Evolutionary conservation across 2,888 invertebrate genomes (phyloP).

Genomic region (Ptilodon capucinus): DNA sequence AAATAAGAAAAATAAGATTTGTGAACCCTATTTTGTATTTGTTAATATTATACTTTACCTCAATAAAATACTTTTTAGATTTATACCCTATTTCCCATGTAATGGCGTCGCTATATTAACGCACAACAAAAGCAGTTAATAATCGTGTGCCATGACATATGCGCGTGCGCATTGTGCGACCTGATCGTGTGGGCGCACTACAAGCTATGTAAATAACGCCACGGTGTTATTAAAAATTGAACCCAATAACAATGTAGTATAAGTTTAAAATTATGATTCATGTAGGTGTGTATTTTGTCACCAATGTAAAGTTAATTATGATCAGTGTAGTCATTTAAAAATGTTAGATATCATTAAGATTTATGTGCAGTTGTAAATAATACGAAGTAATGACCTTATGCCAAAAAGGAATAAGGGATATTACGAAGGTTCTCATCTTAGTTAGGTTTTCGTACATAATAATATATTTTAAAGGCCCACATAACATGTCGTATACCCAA

Average conservation of each 20-base stretch:
- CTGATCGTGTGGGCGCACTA: conserved; percentile 26
- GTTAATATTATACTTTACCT: too few relatives aligned
- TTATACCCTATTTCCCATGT: not conserved
- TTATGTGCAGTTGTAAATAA: not conserved
- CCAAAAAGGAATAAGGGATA: too few relatives aligned
- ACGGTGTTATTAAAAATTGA: not conserved
- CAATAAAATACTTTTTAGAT: not conserved
- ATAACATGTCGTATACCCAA: not conserved
- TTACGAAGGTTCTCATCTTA: too few relatives aligned
- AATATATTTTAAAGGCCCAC: too few relatives aligned
- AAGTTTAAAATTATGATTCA: not conserved
- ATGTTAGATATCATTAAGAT: not conserved
- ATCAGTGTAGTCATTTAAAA: not conserved
- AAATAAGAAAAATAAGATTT: too few relatives aligned
- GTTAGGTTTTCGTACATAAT: too few relatives aligned
- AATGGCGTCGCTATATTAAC: conserved; percentile 1
- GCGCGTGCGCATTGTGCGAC: conserved; percentile 23
- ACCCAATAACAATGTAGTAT: not conserved
- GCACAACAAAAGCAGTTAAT: conserved; percentile 1
- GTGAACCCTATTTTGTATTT: not conserved
- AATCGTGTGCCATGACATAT: conserved; percentile 16
- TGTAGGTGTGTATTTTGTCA: not conserved
- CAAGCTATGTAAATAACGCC: conserved; percentile 8
- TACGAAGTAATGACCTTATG: too few relatives aligned
- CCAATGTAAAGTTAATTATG: not conserved